Evolutionary conservation across 2,113 vertebrate species (phyloP).

Genomic region (Pseudorhombus dupliciocellatus): DNA sequence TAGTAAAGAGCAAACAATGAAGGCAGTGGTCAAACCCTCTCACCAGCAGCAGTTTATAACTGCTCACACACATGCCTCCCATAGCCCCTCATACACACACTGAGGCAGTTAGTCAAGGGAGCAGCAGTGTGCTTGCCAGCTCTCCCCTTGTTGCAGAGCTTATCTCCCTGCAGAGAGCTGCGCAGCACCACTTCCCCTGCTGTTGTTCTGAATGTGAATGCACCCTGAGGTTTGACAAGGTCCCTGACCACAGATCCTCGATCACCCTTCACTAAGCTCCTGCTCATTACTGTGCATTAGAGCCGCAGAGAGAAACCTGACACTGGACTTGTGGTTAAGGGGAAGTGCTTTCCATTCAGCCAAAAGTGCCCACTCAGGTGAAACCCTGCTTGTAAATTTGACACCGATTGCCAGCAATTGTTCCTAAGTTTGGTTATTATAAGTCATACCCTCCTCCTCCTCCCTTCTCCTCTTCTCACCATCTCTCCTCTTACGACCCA

Average conservation of each 20-base stretch:
- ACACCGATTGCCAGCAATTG: conserved; percentile 59
- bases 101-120: conserved; percentile 12
- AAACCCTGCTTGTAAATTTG: conserved; percentile 58
- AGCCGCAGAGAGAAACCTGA: conserved; percentile 61
- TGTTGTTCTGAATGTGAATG: conserved; percentile 49
- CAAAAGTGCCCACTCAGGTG: conserved; percentile 71
- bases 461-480: background rate
- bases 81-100: conserved; percentile 1
- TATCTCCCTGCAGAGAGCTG: conserved; percentile 26
- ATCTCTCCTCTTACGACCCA: background rate
- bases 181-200: conserved; percentile 32
- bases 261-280: conserved; percentile 62
- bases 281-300: conserved; percentile 63
- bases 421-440: conserved; percentile 23
- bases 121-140: conserved; percentile 28
- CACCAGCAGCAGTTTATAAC: conserved; percentile 33
- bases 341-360: conserved; percentile 60
- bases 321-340: conserved; percentile 53
- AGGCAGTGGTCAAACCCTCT: conserved; percentile 14
- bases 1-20: background rate
- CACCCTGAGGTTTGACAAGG: conserved; percentile 41
- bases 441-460: conserved; percentile 6
- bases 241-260: conserved; percentile 55
- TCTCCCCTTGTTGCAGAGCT: conserved; percentile 31
- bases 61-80: conserved; percentile 32